phyloP scores from a whole-genome alignment of 1,140 invertebrate species.

The Zaprionus ornatus region DNA sequence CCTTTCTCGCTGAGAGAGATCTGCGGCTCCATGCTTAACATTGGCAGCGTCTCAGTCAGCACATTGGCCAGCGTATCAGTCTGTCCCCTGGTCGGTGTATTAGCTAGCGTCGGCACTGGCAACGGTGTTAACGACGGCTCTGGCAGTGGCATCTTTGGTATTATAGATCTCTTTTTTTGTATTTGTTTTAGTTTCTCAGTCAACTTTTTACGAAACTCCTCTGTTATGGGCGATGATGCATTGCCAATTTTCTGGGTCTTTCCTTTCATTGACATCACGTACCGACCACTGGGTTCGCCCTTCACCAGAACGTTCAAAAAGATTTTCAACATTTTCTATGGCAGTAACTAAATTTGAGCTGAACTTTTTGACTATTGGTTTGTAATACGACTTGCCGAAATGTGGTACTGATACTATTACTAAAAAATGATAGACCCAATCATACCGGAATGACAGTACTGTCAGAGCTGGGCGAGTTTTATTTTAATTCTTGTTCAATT shows the following conservation, averaged over 20 bases:
- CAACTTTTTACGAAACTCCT: neutral
- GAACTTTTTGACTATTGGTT: neutral
- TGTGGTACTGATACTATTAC: neutral
- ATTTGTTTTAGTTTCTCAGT: neutral
- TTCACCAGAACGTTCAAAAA: slow-evolving; percentile 8
- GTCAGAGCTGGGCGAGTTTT: neutral
- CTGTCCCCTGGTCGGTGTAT: no score
- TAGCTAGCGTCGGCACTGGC: no score
- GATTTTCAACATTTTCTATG: slow-evolving; percentile 22
- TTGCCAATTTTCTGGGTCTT: neutral
- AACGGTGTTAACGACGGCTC: no score
- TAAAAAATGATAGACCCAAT: neutral
- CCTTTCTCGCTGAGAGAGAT: neutral
- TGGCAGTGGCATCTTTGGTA: neutral
- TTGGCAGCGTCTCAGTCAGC: neutral
- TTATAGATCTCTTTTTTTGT: no score
- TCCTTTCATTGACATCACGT: neutral
- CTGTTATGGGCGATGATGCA: neutral
- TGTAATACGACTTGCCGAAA: neutral
- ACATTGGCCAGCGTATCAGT: no score
- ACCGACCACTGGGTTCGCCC: neutral
- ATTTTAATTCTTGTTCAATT: no score
- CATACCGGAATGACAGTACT: neutral
- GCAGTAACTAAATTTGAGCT: neutral
- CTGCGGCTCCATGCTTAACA: neutral